Evolutionary conservation across 2,888 invertebrate genomes (phyloP).

Genomic region (Clusia tigrina): DNA sequence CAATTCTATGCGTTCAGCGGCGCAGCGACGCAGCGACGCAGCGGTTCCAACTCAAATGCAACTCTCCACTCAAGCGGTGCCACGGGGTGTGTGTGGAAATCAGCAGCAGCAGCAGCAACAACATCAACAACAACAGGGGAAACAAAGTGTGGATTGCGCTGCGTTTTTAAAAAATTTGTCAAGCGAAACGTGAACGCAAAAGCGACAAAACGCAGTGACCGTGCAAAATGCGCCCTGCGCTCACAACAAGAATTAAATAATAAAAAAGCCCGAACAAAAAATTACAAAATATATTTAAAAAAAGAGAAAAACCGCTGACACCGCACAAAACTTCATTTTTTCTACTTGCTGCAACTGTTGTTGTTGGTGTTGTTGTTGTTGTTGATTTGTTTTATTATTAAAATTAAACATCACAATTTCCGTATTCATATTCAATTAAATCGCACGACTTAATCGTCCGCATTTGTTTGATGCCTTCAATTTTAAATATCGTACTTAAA

Average conservation of each 20-base stretch:
- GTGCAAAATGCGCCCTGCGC: not conserved
- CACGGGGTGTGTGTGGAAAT: no score
- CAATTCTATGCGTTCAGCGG: no score
- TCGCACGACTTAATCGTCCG: not conserved
- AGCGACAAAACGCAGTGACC: not conserved
- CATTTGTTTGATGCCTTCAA: not conserved
- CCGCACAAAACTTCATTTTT: not conserved
- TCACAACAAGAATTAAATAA: not conserved
- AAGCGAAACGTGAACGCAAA: not conserved
- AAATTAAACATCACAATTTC: not conserved
- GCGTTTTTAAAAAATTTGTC: not conserved
- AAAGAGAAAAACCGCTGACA: no score
- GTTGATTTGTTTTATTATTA: no score
- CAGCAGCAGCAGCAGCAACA: no score
- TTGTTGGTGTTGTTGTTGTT: no score
- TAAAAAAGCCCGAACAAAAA: not conserved
- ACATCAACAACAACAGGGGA: not conserved
- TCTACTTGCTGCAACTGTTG: no score
- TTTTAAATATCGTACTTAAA: no score
- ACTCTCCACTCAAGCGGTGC: no score
- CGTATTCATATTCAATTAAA: not conserved
- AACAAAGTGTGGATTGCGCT: not conserved
- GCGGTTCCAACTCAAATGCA: no score
- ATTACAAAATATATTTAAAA: not conserved
- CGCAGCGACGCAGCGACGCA: no score